Evolutionary conservation across 1,140 invertebrate species (phyloP).

Genomic region (Leptinotarsa lineolata): DNA sequence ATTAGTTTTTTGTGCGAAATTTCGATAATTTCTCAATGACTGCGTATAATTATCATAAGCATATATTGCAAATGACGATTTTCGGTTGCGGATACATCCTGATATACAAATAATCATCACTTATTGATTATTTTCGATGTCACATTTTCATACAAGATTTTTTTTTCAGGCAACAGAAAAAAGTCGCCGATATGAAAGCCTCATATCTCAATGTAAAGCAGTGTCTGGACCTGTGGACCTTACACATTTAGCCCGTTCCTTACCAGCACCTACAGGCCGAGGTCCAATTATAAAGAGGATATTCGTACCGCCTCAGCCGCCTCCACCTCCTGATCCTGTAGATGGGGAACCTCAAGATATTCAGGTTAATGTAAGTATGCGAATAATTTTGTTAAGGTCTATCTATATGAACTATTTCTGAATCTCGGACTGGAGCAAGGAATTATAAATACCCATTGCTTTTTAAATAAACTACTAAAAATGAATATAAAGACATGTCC

Average conservation of each 20-base stretch:
- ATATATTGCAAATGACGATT: too few species aligned
- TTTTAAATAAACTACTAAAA: too few species aligned
- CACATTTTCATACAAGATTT: too few species aligned
- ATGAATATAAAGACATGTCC: too few species aligned
- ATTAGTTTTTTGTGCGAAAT: too few species aligned
- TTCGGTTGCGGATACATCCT: too few species aligned
- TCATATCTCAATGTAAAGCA: constrained; percentile 71
- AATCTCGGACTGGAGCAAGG: too few species aligned
- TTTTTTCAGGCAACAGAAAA: constrained; percentile 72
- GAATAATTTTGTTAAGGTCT: background rate
- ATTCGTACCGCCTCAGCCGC: constrained; percentile 70
- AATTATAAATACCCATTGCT: too few species aligned
- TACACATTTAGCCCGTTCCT: constrained; percentile 70
- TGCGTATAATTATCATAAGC: too few species aligned
- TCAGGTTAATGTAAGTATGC: constrained; percentile 33
- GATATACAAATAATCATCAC: too few species aligned
- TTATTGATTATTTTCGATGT: too few species aligned
- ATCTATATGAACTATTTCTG: background rate
- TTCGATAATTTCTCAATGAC: too few species aligned
- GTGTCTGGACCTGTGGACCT: constrained; percentile 74
- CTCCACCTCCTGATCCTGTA: constrained; percentile 52
- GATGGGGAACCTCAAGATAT: constrained; percentile 42
- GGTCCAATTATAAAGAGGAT: constrained; percentile 63
- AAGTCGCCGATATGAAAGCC: constrained; percentile 73
- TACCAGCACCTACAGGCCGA: constrained; percentile 64